These are phyloP conservation scores for Sebastes cheni DNA, from an alignment of 2,797 vertebrate genomes.

Conservation along the genomic window DNA sequence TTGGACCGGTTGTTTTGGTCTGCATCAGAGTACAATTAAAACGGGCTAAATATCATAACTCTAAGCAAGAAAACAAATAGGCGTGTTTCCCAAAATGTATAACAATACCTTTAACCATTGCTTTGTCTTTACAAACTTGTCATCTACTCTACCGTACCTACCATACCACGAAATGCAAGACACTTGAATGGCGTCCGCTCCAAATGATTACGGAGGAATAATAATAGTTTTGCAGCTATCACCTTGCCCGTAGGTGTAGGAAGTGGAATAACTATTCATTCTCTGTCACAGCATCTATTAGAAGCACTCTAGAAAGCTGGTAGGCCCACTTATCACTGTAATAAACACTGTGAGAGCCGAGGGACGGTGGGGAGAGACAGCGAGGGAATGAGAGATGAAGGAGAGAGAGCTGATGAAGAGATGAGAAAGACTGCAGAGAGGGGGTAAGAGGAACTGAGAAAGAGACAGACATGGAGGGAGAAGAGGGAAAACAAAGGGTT, in stretches of 20 bases:
- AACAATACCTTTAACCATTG: background rate
- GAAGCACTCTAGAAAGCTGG: conserved; percentile 63
- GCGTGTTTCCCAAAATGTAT: background rate
- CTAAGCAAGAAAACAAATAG: background rate
- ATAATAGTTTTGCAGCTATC: conserved; percentile 52
- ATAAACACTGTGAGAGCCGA: conserved; percentile 64
- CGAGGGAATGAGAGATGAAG: conserved; percentile 20
- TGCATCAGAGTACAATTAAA: too few relatives aligned
- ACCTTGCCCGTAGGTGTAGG: conserved; percentile 64
- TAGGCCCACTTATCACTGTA: conserved; percentile 63
- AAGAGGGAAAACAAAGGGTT: conserved; percentile 3
- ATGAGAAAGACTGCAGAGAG: conserved; percentile 32
- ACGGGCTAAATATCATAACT: too few relatives aligned
- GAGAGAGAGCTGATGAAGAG: conserved; percentile 42
- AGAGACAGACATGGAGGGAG: conserved; percentile 7
- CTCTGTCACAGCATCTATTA: conserved; percentile 55
- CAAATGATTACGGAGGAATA: conserved; percentile 53
- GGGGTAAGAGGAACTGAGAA: background rate
- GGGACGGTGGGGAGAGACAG: conserved; percentile 41
- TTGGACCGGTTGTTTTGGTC: too few relatives aligned
- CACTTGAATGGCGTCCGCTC: conserved; percentile 15
- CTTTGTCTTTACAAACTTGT: background rate
- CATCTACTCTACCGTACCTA: background rate
- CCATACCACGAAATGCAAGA: background rate
- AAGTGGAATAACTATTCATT: conserved; percentile 61